phyloP scores from a whole-genome alignment of 2,113 vertebrate genomes.

The Antigone vipio region DNA sequence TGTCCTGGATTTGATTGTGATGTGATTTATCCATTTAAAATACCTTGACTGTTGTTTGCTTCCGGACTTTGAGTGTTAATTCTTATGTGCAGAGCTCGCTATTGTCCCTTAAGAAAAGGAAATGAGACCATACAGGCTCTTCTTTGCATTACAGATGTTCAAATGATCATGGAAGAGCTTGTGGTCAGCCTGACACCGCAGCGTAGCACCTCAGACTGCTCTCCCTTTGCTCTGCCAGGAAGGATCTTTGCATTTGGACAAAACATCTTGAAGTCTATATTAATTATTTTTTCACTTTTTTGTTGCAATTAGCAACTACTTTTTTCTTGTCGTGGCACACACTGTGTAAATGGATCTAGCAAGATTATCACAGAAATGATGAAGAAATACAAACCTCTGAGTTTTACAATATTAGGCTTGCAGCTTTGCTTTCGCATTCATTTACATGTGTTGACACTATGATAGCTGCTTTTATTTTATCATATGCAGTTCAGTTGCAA shows the following conservation, averaged over 20 bases:
- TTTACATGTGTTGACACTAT: neutral
- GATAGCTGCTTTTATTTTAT: neutral
- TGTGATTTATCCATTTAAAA: neutral
- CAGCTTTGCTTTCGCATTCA: neutral
- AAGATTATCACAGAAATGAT: neutral
- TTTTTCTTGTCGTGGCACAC: neutral
- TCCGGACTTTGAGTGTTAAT: constrained; percentile 5
- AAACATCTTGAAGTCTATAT: neutral
- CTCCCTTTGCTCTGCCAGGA: neutral
- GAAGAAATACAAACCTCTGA: neutral
- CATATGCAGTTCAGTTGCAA: neutral
- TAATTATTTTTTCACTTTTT: neutral
- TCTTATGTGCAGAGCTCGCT: neutral
- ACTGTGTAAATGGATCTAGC: neutral
- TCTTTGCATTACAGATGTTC: neutral
- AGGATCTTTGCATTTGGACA: neutral
- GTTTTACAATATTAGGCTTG: neutral
- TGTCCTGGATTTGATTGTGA: neutral
- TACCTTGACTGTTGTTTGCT: neutral
- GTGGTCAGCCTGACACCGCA: neutral
- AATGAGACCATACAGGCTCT: neutral
- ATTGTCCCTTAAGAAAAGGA: constrained; percentile 14
- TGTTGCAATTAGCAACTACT: neutral
- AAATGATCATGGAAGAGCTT: neutral
- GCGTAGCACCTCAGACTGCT: neutral